Evolutionary conservation across 2,113 vertebrate species (phyloP), one percentile per base, ranked within the genome.

Genomic region (Aegithalos caudatus): DNA sequence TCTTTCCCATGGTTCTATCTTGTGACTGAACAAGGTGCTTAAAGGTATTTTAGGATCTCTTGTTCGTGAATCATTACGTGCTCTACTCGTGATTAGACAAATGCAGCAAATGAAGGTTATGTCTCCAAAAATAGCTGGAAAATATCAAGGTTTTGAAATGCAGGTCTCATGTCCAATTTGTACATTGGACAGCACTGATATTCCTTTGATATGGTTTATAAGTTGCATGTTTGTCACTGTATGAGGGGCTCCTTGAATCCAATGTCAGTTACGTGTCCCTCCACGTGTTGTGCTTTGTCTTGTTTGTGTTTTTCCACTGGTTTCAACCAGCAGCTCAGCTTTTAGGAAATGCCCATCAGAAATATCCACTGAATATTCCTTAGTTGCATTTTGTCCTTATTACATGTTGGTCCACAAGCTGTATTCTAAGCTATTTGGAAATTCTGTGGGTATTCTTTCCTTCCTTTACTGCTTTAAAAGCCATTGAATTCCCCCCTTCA

Each of bases 141-240:
- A 95, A 80, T 20, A 65, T 37, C 18, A 11, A 19, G 54, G 61
- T 67, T 84, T 48, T 37, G 37, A 88, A 69, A 51, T 48, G 64
- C 29, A 60, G 57, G 27, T 71, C 76, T 35, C 6, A 6, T 29
- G 40, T 69, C 27, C 70, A 35, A 12, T 65, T 70, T 72, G 45
- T 19, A 19, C 53, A 54, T 25, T 64, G 91, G 54, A 20, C 54
- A 72, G 54, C 42, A 12, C 40, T 56, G 28, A 7, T 1, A 11
- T 38, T 53, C 4, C 70, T 89, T 82, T 58, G 38, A 20, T 47
- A 4, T 11, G 21, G 50, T 16, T 65, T 81, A 28, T 78, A 23
- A 76, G 22, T 37, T 35, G 21, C 1, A 1, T 35, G 50, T 45
- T 53, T 0, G 0, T 40, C 18, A 3, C 2, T 69, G 27, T 9